Base-by-base conservation (phyloP, 2,113 vertebrate species). In the Beaufortia kweichowensis region DNA sequence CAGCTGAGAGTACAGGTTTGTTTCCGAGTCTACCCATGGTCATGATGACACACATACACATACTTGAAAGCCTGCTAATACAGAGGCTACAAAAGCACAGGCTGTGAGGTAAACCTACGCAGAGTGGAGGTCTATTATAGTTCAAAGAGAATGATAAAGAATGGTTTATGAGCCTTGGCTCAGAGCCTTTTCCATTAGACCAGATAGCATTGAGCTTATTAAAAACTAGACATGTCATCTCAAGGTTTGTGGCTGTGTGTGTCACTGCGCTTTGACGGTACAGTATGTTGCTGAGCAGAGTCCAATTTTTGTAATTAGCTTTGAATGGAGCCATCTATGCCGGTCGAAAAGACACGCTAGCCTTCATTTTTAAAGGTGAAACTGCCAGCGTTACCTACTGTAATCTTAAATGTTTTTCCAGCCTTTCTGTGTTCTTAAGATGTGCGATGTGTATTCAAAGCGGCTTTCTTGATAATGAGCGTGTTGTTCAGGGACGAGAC, bases 111-210 rank as follows among this genome's bases (percentile, higher is more conserved):
- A 60, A n/a, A 79, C 66, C 77, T 31, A 75, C 64, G 62, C 74
- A 62, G 55, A 79, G 74, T 67, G 56, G 62, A 78, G 82, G 66
- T 80, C 79, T 81, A 84, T 81, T 76, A 76, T 65, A 81, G 79
- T 84, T 84, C 73, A 76, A 79, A 79, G 82, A 77, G 77, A 81
- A 84, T 81, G 77, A 84, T 74, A 71, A 72, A 84, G 77, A 76
- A 83, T 81, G 73, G 48, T 68, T 82, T 76, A 59, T 64, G 68
- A 82, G 68, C 43, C 41, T 64, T 77, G 77, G 83, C 79, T 76
- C 72, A 63, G 50, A 76, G 79, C 73, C 71, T 84, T 74, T 79
- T 74, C 77, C 82, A 84, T 81, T 77, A 79, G 79, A 41, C 33
- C 55, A 68, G 76, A 81, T 71, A 79, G 67, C 73, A 73, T 70